These are phyloP conservation scores for Astropecten irregularis DNA, from an alignment of 53 echinoderm and acorn worm species.

Conservation along the genomic window DNA sequence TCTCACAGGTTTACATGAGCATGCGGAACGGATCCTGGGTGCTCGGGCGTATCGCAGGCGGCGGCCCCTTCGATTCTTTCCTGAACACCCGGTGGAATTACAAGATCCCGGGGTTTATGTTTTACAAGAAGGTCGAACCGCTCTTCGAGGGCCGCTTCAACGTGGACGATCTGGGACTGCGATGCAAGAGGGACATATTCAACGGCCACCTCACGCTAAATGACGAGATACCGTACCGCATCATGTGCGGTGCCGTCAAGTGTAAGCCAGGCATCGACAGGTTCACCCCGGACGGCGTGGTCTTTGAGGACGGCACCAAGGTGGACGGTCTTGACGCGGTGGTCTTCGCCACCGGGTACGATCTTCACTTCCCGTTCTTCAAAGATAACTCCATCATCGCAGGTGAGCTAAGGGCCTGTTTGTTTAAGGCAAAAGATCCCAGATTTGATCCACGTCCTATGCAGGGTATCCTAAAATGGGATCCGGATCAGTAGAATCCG, in stretches of 20 bases:
- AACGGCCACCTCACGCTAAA: constrained; percentile 80
- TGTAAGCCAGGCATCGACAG: too few species aligned
- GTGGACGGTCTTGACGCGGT: too few species aligned
- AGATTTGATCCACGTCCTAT: too few species aligned
- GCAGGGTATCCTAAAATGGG: too few species aligned
- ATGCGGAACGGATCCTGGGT: constrained; percentile 87
- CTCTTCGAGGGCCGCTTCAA: constrained; percentile 61
- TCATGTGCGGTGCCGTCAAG: too few species aligned
- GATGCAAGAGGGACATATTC: constrained; percentile 67
- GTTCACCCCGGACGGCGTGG: too few species aligned
- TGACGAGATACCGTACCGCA: constrained; percentile 75
- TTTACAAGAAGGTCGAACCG: constrained; percentile 34
- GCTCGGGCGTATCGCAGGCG: constrained; percentile 58
- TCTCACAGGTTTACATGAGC: constrained; percentile 86
- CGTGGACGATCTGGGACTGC: constrained; percentile 75
- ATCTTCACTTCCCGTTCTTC: constrained; percentile 66
- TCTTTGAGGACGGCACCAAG: too few species aligned
- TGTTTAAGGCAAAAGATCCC: too few species aligned
- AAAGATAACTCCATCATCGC: too few species aligned
- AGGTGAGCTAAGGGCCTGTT: too few species aligned
- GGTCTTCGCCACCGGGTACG: constrained; percentile 96
- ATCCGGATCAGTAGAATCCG: too few species aligned
- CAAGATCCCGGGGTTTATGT: constrained; percentile 54
- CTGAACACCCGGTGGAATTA: constrained; percentile 64
- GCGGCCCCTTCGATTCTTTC: constrained; percentile 66